These are phyloP conservation scores for Sebastes jordani DNA, from an alignment of 2,797 vertebrate genomes.

Conservation along the genomic window DNA sequence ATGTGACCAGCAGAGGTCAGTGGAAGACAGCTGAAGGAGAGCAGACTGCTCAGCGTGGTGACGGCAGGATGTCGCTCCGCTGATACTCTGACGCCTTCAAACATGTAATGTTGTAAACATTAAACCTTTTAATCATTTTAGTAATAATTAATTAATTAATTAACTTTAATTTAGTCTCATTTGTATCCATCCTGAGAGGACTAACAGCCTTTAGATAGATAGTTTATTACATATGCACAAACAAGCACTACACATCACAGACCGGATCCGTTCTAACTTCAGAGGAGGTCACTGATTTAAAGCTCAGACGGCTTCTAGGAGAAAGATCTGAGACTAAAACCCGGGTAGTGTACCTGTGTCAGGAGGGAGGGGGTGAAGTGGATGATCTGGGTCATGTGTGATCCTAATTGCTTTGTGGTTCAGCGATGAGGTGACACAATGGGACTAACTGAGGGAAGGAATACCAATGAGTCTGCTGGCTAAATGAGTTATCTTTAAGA, in stretches of 20 bases:
- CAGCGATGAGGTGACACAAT: not conserved
- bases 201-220: not conserved
- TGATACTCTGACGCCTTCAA: not conserved
- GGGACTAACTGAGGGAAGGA: not conserved
- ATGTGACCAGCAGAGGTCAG: slow-evolving; percentile 55
- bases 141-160: too few species aligned
- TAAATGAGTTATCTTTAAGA: not conserved
- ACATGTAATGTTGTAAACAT: not conserved
- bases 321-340: not conserved
- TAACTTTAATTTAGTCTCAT: not conserved
- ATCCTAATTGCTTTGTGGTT: not conserved
- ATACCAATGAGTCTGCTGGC: not conserved
- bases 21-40: slow-evolving; percentile 24
- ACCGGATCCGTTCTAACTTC: not conserved
- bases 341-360: not conserved
- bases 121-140: too few species aligned
- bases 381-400: not conserved
- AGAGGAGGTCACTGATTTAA: not conserved
- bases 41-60: not conserved
- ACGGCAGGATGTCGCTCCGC: not conserved
- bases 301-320: not conserved
- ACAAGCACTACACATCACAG: not conserved
- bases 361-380: not conserved
- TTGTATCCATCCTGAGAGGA: not conserved
- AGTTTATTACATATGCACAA: not conserved